These are phyloP conservation scores for Epistrophella euchroma DNA, from an alignment of 2,888 invertebrate genomes.

Conservation along the genomic window DNA sequence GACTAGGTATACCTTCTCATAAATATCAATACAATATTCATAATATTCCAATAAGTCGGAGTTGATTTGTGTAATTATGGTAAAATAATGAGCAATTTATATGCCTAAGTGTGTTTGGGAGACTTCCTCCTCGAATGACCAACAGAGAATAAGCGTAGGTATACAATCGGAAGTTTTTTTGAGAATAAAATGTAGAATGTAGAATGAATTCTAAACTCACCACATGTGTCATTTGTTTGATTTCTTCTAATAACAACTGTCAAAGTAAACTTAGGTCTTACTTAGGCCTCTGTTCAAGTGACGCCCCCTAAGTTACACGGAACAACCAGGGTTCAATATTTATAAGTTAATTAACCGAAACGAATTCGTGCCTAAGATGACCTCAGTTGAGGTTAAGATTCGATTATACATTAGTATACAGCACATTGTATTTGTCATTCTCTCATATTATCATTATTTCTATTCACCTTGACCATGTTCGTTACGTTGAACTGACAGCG, in stretches of 20 bases:
- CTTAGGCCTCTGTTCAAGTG: slow-evolving; percentile 16
- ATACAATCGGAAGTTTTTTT: slow-evolving; percentile 52
- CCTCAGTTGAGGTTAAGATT: slow-evolving; percentile 67
- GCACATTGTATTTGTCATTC: slow-evolving; percentile 26
- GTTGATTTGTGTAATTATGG: slow-evolving; percentile 22
- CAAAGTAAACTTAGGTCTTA: neutral
- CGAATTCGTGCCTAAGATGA: slow-evolving; percentile 44
- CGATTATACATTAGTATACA: slow-evolving; percentile 30
- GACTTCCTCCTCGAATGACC: slow-evolving; percentile 53
- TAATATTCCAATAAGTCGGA: slow-evolving; percentile 3
- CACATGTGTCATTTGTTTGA: slow-evolving; percentile 8
- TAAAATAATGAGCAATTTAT: slow-evolving; percentile 48
- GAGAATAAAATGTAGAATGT: neutral
- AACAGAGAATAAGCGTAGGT: neutral
- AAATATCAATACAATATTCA: neutral
- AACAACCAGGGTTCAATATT: slow-evolving; percentile 34
- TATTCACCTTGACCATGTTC: slow-evolving; percentile 72
- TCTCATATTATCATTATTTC: slow-evolving; percentile 32
- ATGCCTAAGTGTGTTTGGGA: slow-evolving; percentile 33
- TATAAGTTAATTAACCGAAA: slow-evolving; percentile 59
- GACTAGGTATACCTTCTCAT: slow-evolving; percentile 17
- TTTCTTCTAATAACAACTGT: neutral
- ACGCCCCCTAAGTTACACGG: slow-evolving; percentile 23
- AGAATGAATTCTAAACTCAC: neutral
- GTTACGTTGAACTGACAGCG: slow-evolving; percentile 64